A percentile compares a stretch with the other conserved stretches of the same genome.
These are phyloP conservation scores for Ditylenchus dipsaci DNA, from an alignment of 1,140 invertebrate genomes.

Conservation along the genomic window DNA sequence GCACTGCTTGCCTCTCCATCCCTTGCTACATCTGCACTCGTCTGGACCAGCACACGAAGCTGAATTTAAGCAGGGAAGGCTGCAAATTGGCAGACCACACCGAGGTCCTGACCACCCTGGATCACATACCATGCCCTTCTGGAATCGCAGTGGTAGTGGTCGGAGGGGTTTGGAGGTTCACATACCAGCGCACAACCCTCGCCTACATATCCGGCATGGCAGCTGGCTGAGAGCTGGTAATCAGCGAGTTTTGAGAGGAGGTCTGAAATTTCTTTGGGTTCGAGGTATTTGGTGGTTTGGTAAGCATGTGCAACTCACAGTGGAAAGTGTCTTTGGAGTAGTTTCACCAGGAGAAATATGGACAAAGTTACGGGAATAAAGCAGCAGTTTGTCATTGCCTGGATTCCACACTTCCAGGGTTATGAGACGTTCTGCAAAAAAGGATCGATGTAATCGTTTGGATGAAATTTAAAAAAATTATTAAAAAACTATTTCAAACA, in stretches of 20 bases:
- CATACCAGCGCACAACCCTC: background rate
- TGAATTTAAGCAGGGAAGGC: conserved; percentile 1
- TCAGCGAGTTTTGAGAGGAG: background rate
- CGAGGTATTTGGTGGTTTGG: background rate
- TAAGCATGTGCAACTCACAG: background rate
- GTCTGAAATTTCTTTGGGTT: background rate
- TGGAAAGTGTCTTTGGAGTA: background rate
- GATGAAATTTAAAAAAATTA: no score
- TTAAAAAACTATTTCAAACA: no score
- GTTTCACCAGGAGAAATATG: background rate
- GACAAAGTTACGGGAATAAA: background rate
- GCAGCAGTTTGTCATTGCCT: conserved; percentile 2
- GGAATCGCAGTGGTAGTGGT: conserved; percentile 8
- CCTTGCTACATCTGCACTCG: conserved; percentile 13
- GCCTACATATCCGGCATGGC: conserved; percentile 5
- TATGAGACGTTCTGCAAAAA: background rate
- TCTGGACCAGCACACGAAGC: conserved; percentile 6
- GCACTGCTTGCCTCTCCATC: conserved; percentile 11
- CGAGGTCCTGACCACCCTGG: conserved; percentile 2
- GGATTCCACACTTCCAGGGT: background rate
- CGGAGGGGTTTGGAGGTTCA: conserved; percentile 2
- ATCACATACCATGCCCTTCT: conserved; percentile 11
- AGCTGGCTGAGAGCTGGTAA: conserved; percentile 6
- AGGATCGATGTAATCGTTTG: no score
- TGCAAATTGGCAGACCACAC: conserved; percentile 14